Evolutionary conservation across 2,888 invertebrate species (phyloP), one percentile per base, ranked within the genome.

Genomic region (Ametastegia equiseti): DNA sequence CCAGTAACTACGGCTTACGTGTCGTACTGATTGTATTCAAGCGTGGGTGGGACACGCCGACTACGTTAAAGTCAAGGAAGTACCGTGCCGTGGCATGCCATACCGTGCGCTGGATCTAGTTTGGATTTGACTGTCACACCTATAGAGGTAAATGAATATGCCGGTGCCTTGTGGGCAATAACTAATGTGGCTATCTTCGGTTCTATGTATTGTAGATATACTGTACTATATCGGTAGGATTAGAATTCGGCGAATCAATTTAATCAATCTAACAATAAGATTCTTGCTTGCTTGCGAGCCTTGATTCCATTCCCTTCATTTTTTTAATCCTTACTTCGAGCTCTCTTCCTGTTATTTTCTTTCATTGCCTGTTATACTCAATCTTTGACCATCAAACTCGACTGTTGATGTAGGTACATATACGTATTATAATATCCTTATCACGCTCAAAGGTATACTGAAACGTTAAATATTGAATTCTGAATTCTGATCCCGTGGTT

Each of bases 1-100:
- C 39, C n/a, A 15, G 60, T 78, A 78, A 60, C 57, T 63, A 42
- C 39, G 63, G 63, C 78, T 78, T 60, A 60, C 23, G 63, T 78
- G 60, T 78, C 78, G 60, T 60, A 57, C 60, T 78, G 78, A 78
- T 78, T 78, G 78, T 78, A 60, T 39, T 42, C 60, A 6, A 23
- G 78, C 78, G 78, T 78, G 78, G 78, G 78, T 78, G 78, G 15
- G 54, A 19, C 30, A 15, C 45, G 47, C 23, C 71, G 47, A 42
- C 42, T 15, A 63, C 54, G 54, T n/a, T n/a, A 23, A 42, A 42
- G 4, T 67, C 67, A 15, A 67, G 39, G 42, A 42, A 67, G 67
- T 67, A 39, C 23, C 6, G n/a, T 19, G 54, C 13, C 19, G n/a
- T 50, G 42, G 5, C 9, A 42, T 42, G 9, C 5, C 9, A 42